Percentiles rank a stretch among this genome's conserved stretches.
phyloP scores from a whole-genome alignment of 2,888 invertebrate species.

The Macrosoma leucophasiata region DNA sequence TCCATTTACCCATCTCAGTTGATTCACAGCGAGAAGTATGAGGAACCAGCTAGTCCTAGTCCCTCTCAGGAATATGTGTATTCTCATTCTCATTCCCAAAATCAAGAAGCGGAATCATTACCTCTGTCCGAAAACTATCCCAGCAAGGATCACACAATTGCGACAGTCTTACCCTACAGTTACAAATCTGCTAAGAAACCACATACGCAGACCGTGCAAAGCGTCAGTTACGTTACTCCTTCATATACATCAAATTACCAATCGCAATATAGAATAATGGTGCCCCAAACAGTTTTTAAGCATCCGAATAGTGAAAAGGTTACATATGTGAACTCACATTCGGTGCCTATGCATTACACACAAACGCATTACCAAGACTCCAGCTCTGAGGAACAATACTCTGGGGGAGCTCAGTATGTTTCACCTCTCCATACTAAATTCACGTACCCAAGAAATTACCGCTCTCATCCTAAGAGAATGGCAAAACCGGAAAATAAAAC shows the following conservation, averaged over 20 bases:
- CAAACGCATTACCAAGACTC: conserved; percentile 37
- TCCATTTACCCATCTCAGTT: conserved; percentile 39
- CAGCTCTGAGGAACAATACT: conserved; percentile 51
- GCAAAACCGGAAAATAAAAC: conserved; percentile 42
- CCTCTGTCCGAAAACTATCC: conserved; percentile 75
- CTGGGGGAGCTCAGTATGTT: conserved; percentile 38
- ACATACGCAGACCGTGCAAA: conserved; percentile 41
- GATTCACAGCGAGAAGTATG: conserved; percentile 35
- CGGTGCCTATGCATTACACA: conserved; percentile 41
- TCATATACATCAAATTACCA: conserved; percentile 56
- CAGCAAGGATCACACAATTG: conserved; percentile 73
- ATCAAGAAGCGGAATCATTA: conserved; percentile 39
- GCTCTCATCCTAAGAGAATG: conserved; percentile 60
- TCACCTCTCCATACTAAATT: conserved; percentile 42
- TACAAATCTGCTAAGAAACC: conserved; percentile 39
- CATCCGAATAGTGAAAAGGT: conserved; percentile 53
- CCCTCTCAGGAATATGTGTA: conserved; percentile 47
- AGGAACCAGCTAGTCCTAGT: conserved; percentile 34
- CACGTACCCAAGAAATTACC: conserved; percentile 57
- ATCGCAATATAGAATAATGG: conserved; percentile 60
- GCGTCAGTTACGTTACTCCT: conserved; percentile 64
- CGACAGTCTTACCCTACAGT: conserved; percentile 63
- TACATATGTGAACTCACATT: conserved; percentile 58
- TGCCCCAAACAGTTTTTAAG: conserved; percentile 55
- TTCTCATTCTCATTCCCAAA: too few species aligned